These are phyloP conservation scores for Silurus meridionalis DNA, from an alignment of 2,113 vertebrate species.

Conservation along the genomic window DNA sequence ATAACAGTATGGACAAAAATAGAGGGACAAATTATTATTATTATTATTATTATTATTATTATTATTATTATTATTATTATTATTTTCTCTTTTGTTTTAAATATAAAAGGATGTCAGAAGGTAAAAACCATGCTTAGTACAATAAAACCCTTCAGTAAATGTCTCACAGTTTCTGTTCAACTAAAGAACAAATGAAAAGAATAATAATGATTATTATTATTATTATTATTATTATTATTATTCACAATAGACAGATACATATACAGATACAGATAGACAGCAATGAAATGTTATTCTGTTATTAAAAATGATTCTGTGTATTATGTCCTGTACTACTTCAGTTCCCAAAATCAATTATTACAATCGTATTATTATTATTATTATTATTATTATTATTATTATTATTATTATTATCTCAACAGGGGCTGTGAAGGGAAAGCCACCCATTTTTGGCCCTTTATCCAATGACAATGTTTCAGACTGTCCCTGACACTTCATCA, in stretches of 20 bases:
- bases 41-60: neutral
- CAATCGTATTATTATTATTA: constrained; percentile 23
- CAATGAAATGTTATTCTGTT: neutral
- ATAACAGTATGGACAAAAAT: no score
- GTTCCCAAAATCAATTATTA: neutral
- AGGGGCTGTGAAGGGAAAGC: constrained; percentile 65
- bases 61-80: neutral
- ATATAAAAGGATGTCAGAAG: neutral
- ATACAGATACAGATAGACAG: no score
- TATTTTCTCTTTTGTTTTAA: no score
- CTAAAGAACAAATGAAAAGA: neutral
- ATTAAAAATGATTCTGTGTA: neutral
- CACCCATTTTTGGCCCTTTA: constrained; percentile 65
- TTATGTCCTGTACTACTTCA: neutral
- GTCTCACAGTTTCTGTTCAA: neutral
- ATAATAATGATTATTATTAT: neutral
- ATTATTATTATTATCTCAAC: constrained; percentile 5
- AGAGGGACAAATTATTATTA: no score
- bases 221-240: neutral
- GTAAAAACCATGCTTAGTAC: neutral
- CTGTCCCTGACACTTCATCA: constrained; percentile 94
- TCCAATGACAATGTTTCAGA: constrained; percentile 91
- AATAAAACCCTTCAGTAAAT: neutral
- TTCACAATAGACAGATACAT: neutral
- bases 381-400: constrained; percentile 22